Base-by-base conservation (phyloP, 2,797 vertebrate genomes). In the Adrianichthys oophorus region DNA sequence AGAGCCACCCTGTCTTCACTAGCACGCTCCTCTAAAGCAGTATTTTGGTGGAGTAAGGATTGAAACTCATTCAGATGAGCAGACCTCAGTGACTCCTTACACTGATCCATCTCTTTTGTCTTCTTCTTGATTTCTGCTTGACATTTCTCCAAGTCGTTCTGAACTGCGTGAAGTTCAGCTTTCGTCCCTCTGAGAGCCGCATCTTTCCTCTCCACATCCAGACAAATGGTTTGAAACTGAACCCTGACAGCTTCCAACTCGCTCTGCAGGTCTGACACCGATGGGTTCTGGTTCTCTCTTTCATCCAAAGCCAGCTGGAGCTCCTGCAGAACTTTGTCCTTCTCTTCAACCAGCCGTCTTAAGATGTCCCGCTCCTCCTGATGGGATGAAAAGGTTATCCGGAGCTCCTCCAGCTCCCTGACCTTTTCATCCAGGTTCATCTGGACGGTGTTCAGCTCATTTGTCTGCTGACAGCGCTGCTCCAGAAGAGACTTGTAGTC, bases 381-480 rank as follows among this genome's bases (percentile, higher is more conserved):
- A 24, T 91, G 29, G 43, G 77, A 68, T 15, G 71, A 5, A 13
- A 66, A 62, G 21, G 72, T 73, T 41, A 81, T 65, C 0, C 42
- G 64, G 23, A 78, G 76, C 1, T 79, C 65, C 6, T 91, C 84
- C 21, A 90, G 53, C 16, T 92, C 90, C 56, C 78, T 29, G 16
- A 71, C 62, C 51, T 89, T 90, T 54, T 79, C 72, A 40, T 89
- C 82, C 44, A 92, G 80, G 62, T 74, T 62, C 1, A 87, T 21
- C 58, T 89, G 83, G 18, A 92, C 61, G 1, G 82, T 73, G 15
- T 89, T 86, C 0, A 92, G 65, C 49, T 88, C 63, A 0, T 76
- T 82, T 0, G 85, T 89, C 76, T 92, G 92, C 68, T 90, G 82
- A 53, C 71, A 76, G 44, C 80, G 85, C 26, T 87, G 86, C 19